A percentile compares a stretch with the other conserved stretches of the same genome.
phyloP scores from a whole-genome alignment of 2,797 vertebrate species.

The Phoebastria nigripes region DNA sequence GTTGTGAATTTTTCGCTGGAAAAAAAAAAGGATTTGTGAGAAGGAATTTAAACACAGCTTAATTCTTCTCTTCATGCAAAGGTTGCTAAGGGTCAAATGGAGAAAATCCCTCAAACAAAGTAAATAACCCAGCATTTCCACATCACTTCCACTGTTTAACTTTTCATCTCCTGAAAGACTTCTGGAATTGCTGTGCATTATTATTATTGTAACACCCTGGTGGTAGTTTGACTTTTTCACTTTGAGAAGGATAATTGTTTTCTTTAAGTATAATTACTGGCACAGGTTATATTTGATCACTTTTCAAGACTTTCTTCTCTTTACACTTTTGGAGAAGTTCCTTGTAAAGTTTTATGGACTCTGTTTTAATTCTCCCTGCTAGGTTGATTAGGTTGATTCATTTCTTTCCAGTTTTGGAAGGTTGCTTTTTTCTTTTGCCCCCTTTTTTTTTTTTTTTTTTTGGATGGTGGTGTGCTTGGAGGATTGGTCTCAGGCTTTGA shows the following conservation, averaged over 20 bases:
- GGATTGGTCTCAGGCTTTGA: neutral
- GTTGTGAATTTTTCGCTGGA: neutral
- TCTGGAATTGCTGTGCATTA: neutral
- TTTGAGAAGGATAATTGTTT: slow-evolving; percentile 4
- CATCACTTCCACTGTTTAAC: neutral
- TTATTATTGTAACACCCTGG: slow-evolving; percentile 6
- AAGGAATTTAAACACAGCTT: neutral
- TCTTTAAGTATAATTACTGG: neutral
- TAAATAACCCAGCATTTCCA: slow-evolving; percentile 35
- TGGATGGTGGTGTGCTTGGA: neutral
- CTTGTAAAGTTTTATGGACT: slow-evolving; percentile 14
- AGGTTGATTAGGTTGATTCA: neutral
- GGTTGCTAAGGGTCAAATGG: neutral
- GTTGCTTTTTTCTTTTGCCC: neutral
- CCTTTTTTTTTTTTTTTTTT: neutral
- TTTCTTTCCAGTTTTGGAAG: slow-evolving; percentile 1
- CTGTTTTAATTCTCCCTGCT: neutral
- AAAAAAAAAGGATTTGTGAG: neutral
- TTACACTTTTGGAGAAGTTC: neutral
- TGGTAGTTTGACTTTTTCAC: neutral
- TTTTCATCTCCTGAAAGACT: neutral
- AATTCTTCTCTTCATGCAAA: neutral
- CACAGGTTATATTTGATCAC: neutral
- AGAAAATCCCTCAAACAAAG: slow-evolving; percentile 6
- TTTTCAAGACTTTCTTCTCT: slow-evolving; percentile 32